Evolutionary conservation across 2,113 vertebrate species (phyloP), one percentile per base, ranked within the genome.

Genomic region (Pristiophorus japonicus): DNA sequence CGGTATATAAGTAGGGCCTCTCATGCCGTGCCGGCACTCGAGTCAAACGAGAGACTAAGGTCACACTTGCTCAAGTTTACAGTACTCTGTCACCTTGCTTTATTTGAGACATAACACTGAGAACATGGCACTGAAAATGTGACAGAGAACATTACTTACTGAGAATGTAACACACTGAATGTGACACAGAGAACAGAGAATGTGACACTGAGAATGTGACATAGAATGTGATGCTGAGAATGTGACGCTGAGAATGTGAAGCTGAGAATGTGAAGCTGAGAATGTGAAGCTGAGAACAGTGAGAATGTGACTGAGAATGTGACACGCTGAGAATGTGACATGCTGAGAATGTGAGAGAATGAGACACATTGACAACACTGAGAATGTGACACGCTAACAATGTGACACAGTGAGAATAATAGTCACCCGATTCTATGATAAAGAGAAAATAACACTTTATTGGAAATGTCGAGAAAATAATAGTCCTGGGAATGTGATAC

Each of bases 341-440:
- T 10, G 38, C 18, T 38, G 12, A 78, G n/a, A 30, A 75, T n/a
- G 8, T 34, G 2, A 75, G 84, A 87, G 45, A 87, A 87, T 5
- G 24, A 1, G 22, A 51, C 22, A 47, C 84, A 84, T 3, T 45
- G 78, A 84, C 16, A 85, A 85, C 24, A 51, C 51, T 87, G 45
- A 59, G 51, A 62, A 90, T 59, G 12, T n/a, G 55, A 62, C 30
- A 62, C 3, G 1, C 55, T n/a, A 14, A 63, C 10, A 91, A 20
- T 90, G 87, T n/a, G 51, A 63, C 34, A 92, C 18, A 62, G 30
- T 91, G 87, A 91, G 87, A 91, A 91, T 63, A 92, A 63, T 59
- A 92, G 55, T 20, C 59, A 92, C 59, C 4, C 38, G 4, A 7
- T 63, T 65, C 34, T 34, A 42, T 12, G 59, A 38, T 20, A 65